phyloP scores from a whole-genome alignment of 2,888 invertebrate species.

The Drosophila heteroneura region DNA sequence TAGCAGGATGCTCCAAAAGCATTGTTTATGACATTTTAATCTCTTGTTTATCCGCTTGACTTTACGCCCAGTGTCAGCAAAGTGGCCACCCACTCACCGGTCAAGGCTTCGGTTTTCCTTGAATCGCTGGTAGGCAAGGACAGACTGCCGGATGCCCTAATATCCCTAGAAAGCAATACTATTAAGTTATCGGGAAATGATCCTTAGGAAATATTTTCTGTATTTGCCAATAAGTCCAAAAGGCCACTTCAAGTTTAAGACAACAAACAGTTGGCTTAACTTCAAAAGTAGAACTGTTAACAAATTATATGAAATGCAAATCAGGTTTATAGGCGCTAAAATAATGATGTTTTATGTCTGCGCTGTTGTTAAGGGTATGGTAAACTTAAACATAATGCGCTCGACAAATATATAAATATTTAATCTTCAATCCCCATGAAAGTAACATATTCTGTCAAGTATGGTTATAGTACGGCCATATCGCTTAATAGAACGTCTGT shows the following conservation, averaged over 20 bases:
- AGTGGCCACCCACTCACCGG: constrained; percentile 53
- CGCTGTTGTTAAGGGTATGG: neutral
- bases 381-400: neutral
- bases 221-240: neutral
- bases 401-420: neutral
- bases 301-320: neutral
- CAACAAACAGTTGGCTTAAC: neutral
- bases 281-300: neutral
- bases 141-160: constrained; percentile 15
- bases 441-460: neutral
- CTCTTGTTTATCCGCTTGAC: constrained; percentile 81
- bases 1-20: constrained; percentile 65
- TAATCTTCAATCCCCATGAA: neutral
- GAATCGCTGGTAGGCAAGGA: neutral
- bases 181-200: neutral
- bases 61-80: constrained; percentile 60
- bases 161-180: neutral
- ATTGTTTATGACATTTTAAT: constrained; percentile 82
- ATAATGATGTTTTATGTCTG: neutral
- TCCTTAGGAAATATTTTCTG: neutral
- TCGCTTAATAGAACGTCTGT: neutral
- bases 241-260: neutral
- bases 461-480: neutral
- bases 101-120: constrained; percentile 51
- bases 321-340: neutral